Evolutionary conservation across 2,113 vertebrate species (phyloP).

Genomic region (Struthio camelus): DNA sequence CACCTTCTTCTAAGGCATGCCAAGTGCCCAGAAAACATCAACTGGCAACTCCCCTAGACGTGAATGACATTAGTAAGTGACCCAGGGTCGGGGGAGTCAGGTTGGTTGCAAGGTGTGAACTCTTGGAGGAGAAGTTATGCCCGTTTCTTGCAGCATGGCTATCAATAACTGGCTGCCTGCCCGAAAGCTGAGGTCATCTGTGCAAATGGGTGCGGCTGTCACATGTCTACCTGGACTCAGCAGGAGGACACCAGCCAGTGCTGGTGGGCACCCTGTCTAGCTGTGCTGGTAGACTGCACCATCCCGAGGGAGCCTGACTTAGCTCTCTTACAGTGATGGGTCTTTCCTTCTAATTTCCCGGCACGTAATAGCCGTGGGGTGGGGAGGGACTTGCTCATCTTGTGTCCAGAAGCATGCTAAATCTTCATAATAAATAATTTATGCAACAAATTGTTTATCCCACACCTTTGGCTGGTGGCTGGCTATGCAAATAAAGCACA

Average conservation of each 20-base stretch:
- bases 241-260: accelerated
- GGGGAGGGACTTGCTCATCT: background rate
- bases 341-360: background rate
- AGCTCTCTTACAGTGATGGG: background rate
- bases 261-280: accelerated
- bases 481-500: background rate
- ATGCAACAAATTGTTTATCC: too few relatives aligned
- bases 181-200: background rate
- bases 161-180: background rate
- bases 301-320: background rate
- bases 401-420: background rate
- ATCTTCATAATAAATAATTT: too few relatives aligned
- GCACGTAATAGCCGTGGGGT: too few relatives aligned
- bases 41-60: background rate
- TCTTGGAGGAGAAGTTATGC: background rate
- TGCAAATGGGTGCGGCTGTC: background rate
- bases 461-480: too few relatives aligned
- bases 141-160: background rate
- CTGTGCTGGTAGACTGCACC: too few relatives aligned
- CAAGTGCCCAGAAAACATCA: background rate
- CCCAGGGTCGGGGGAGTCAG: background rate
- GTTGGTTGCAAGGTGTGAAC: background rate
- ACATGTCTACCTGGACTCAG: accelerated
- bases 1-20: background rate
- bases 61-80: background rate